Percentiles rank a stretch among this genome's conserved stretches.
phyloP scores from a whole-genome alignment of 2,888 invertebrate genomes.

The Macroteleia sp. region DNA sequence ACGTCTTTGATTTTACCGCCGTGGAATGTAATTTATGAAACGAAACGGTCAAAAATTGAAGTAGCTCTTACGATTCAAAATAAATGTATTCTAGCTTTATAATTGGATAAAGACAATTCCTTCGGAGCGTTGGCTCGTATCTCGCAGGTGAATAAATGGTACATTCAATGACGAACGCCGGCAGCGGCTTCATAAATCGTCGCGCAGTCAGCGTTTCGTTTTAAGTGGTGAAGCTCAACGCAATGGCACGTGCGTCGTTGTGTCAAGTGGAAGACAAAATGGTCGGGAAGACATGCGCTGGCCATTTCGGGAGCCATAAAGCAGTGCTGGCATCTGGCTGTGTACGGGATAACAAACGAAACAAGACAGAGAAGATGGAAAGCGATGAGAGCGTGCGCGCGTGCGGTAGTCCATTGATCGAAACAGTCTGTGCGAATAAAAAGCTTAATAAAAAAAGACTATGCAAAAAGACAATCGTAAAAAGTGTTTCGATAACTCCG shows the following conservation, averaged over 20 bases:
- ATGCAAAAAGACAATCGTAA: slow-evolving; percentile 9
- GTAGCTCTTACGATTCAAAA: not conserved
- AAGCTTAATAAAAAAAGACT: slow-evolving; percentile 24
- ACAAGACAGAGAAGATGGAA: slow-evolving; percentile 68
- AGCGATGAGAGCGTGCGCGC: slow-evolving; percentile 76
- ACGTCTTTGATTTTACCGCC: slow-evolving; percentile 45
- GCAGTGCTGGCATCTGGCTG: slow-evolving; percentile 78
- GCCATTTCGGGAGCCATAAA: slow-evolving; percentile 78
- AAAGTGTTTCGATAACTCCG: slow-evolving; percentile 37
- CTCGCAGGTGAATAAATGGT: slow-evolving; percentile 61
- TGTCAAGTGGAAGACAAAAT: slow-evolving; percentile 74
- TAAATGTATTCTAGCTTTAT: slow-evolving; percentile 46
- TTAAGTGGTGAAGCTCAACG: slow-evolving; percentile 59
- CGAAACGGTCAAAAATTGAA: slow-evolving; percentile 17
- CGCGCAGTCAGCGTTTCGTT: slow-evolving; percentile 58
- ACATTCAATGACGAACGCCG: slow-evolving; percentile 60
- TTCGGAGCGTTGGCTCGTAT: slow-evolving; percentile 25
- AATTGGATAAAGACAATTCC: slow-evolving; percentile 57
- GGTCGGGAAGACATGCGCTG: slow-evolving; percentile 74
- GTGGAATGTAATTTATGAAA: slow-evolving; percentile 36
- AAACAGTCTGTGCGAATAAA: slow-evolving; percentile 68
- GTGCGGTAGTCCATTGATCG: slow-evolving; percentile 81
- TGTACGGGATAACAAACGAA: slow-evolving; percentile 67
- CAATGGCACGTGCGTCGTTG: slow-evolving; percentile 65
- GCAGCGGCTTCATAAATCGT: slow-evolving; percentile 60